Conservation (phyloP, 2,797 vertebrate genomes). For the Coregonus sp. region DNA sequence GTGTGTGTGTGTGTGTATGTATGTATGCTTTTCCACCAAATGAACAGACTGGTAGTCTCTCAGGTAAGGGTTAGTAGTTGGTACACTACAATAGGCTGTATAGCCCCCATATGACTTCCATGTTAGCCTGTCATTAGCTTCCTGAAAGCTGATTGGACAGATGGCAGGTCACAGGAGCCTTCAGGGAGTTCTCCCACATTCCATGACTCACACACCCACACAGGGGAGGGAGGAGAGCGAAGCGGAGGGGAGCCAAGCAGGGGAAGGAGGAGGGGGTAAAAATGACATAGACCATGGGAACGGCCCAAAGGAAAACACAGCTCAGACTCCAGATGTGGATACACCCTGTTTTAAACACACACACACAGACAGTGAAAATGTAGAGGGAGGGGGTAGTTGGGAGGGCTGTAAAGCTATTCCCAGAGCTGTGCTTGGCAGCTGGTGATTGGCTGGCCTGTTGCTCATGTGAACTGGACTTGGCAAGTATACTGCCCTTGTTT, state of each 20-base stretch:
- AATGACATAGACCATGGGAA: conserved; percentile 65
- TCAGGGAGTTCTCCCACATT: not conserved
- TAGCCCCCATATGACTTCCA: not conserved
- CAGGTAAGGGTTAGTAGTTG: not conserved
- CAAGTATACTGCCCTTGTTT: conserved; percentile 35
- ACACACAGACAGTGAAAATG: conserved; percentile 24
- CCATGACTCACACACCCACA: not conserved
- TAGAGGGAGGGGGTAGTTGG: conserved; percentile 46
- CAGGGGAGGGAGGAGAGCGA: not conserved
- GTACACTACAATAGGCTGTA: not conserved
- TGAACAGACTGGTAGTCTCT: not conserved
- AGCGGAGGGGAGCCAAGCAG: not conserved
- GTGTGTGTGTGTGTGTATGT: too few species aligned
- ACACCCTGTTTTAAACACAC: conserved; percentile 56
- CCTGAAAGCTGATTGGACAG: not conserved
- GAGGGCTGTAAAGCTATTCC: conserved; percentile 49
- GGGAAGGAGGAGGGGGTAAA: conserved; percentile 37
- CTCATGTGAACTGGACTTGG: conserved; percentile 54
- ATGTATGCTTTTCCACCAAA: conserved; percentile 32
- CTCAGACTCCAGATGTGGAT: conserved; percentile 74
- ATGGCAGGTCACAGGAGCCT: conserved; percentile 5
- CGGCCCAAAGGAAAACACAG: conserved; percentile 69
- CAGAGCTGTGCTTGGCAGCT: conserved; percentile 61
- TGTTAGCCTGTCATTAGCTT: conserved; percentile 7
- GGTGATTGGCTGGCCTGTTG: conserved; percentile 63